Evolutionary conservation across 2,888 invertebrate genomes (phyloP).

Genomic region (Diaphora mendica): DNA sequence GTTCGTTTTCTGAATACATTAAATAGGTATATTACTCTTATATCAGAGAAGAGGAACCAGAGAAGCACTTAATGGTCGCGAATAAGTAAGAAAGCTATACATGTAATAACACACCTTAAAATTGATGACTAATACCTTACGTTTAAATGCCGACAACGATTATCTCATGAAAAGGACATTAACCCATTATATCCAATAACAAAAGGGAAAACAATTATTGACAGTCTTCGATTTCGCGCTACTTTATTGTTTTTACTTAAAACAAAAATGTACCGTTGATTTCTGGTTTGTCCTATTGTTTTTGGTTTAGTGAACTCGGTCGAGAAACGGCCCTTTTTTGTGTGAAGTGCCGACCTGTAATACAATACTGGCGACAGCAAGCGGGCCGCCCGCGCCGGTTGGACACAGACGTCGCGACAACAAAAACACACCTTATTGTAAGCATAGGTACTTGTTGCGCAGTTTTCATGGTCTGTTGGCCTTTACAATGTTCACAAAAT

Average conservation of each 20-base stretch:
- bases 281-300: conserved; percentile 64
- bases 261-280: conserved; percentile 57
- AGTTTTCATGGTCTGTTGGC: conserved; percentile 69
- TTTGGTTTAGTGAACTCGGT: conserved; percentile 68
- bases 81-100: neutral
- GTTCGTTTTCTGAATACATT: neutral
- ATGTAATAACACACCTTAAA: neutral
- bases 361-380: conserved; percentile 53
- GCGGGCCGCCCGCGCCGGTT: conserved; percentile 31
- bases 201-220: conserved; percentile 27
- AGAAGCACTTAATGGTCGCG: neutral
- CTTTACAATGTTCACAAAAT: conserved; percentile 47
- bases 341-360: conserved; percentile 63
- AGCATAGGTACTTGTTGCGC: conserved; percentile 57
- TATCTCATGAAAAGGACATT: conserved; percentile 7
- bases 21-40: neutral
- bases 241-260: conserved; percentile 32
- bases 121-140: neutral
- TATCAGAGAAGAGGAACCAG: neutral
- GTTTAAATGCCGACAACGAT: neutral
- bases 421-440: conserved; percentile 61
- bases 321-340: conserved; percentile 55
- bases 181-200: conserved; percentile 12
- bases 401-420: conserved; percentile 51
- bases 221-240: conserved; percentile 25